These are phyloP conservation scores for Tragopan temminckii DNA, from an alignment of 2,797 vertebrate genomes.

Conservation along the genomic window DNA sequence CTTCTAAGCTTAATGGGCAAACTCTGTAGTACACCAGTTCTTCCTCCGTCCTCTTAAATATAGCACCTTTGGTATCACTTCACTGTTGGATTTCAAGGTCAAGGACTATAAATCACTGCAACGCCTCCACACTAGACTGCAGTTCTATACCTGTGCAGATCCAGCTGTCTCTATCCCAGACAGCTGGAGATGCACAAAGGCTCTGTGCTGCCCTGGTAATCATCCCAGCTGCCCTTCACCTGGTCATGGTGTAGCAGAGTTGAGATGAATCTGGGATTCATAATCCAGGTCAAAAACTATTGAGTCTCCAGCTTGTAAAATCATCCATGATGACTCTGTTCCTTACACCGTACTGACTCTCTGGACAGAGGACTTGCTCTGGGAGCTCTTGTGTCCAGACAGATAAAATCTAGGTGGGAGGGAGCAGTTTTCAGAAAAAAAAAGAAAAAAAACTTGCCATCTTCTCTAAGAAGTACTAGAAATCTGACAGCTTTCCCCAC, in stretches of 20 bases:
- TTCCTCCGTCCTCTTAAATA: not conserved
- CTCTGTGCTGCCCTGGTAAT: fast-evolving
- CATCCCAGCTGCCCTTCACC: fast-evolving
- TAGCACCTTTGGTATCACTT: not conserved
- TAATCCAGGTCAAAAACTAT: not conserved
- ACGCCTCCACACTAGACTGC: not conserved
- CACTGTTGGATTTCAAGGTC: not conserved
- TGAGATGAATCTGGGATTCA: not conserved
- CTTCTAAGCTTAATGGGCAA: not conserved
- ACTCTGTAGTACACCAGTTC: not conserved
- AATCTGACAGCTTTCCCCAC: not conserved
- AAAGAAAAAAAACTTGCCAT: not conserved
- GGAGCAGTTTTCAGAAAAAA: not conserved
- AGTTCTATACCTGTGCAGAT: not conserved
- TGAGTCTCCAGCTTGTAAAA: not conserved
- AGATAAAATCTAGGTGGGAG: not conserved
- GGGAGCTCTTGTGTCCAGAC: not conserved
- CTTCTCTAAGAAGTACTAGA: not conserved
- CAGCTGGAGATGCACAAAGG: not conserved
- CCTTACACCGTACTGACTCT: not conserved
- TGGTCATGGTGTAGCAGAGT: not conserved
- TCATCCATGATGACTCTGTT: not conserved
- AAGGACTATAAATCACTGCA: not conserved
- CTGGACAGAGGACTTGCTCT: not conserved
- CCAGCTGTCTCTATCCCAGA: not conserved